phyloP scores from a whole-genome alignment of 2,113 vertebrate genomes.

The Orthonyx spaldingii region DNA sequence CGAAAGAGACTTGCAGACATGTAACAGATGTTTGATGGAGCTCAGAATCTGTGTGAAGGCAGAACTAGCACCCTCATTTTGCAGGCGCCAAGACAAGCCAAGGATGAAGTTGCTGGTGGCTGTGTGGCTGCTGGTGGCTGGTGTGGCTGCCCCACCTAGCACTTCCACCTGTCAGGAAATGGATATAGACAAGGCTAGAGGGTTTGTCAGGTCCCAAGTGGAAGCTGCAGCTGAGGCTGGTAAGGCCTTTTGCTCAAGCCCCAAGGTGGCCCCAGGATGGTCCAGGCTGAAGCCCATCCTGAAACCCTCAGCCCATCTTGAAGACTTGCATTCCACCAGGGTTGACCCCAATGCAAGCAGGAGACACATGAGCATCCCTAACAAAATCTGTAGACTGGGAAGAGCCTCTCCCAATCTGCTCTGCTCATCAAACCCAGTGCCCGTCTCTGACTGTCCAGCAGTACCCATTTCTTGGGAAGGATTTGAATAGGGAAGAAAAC shows the following conservation, averaged over 20 bases:
- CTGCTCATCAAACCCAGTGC: background rate
- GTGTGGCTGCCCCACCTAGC: background rate
- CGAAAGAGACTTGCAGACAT: background rate
- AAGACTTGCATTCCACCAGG: background rate
- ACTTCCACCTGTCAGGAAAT: background rate
- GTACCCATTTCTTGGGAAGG: background rate
- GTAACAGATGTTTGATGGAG: background rate
- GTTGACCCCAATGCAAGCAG: fast-evolving
- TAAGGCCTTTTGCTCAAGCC: background rate
- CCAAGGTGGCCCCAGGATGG: fast-evolving
- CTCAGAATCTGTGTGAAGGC: background rate
- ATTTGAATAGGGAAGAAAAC: background rate
- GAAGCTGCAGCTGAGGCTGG: background rate
- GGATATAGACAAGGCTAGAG: background rate
- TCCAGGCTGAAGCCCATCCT: background rate
- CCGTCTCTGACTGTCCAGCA: background rate
- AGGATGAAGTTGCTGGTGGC: background rate
- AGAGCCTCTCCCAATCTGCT: background rate
- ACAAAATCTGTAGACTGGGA: background rate
- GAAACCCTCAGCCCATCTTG: background rate
- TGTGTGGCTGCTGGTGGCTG: background rate
- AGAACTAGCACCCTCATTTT: background rate
- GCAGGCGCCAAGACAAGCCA: background rate
- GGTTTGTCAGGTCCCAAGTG: background rate
- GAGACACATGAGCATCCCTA: background rate